phyloP scores from a whole-genome alignment of 2,888 invertebrate species.

The Lasioglossum morio region DNA sequence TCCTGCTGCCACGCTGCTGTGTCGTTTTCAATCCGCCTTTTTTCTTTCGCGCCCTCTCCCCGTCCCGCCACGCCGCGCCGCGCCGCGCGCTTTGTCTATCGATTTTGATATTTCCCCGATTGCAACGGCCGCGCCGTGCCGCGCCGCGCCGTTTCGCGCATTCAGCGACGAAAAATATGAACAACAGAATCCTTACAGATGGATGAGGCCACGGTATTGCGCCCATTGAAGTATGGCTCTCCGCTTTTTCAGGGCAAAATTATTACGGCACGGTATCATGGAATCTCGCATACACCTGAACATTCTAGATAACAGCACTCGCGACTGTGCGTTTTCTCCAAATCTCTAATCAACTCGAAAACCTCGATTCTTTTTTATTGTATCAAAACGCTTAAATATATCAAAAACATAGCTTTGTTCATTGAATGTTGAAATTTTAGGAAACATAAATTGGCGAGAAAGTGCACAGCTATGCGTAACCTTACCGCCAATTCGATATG shows the following conservation, averaged over 20 bases:
- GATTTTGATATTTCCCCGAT: conserved; percentile 2
- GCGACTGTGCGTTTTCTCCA: background rate
- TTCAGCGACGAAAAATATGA: conserved; percentile 1
- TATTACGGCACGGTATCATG: background rate
- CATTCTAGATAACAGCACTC: background rate
- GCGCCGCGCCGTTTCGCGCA: background rate
- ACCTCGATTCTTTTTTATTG: background rate
- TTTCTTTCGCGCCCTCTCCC: background rate
- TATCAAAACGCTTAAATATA: too few species aligned
- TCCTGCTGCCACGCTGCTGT: background rate
- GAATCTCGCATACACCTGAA: background rate
- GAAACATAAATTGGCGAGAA: too few species aligned
- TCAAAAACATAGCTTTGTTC: too few species aligned
- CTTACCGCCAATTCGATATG: background rate
- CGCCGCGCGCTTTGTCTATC: too few species aligned
- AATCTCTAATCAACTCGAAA: background rate
- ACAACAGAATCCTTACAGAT: background rate
- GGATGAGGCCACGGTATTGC: background rate
- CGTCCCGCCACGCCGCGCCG: too few species aligned
- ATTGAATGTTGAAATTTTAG: too few species aligned
- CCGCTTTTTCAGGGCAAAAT: background rate
- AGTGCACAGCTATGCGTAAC: background rate
- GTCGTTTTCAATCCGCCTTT: conserved; percentile 15
- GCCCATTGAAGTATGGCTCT: background rate
- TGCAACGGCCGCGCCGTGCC: too few species aligned